Evolutionary conservation across 1,140 invertebrate species (phyloP).

Genomic region (Drosophila chauvacae): DNA sequence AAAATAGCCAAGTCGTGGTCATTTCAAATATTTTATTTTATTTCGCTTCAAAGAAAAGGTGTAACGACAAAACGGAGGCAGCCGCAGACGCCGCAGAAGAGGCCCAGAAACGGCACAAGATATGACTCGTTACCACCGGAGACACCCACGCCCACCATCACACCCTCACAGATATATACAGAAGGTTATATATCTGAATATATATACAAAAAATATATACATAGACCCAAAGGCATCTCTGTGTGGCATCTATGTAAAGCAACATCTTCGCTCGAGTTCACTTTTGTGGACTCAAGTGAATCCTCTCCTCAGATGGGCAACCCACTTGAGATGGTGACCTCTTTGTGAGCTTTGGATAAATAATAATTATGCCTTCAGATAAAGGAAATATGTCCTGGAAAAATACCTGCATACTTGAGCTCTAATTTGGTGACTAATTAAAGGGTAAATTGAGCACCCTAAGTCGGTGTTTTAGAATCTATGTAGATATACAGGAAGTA

Average conservation of each 20-base stretch:
- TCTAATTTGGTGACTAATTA: neutral
- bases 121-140: slow-evolving; percentile 35
- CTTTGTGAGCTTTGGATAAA: neutral
- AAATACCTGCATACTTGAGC: fast-evolving
- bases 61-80: slow-evolving; percentile 63
- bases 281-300: slow-evolving; percentile 5
- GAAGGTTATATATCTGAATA: neutral
- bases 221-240: neutral
- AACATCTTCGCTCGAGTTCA: slow-evolving; percentile 5
- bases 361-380: neutral
- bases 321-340: neutral
- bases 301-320: neutral
- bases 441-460: neutral
- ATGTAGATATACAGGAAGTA: too few species aligned
- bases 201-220: neutral
- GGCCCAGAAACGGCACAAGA: slow-evolving; percentile 3
- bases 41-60: slow-evolving; percentile 71
- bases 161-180: neutral
- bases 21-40: slow-evolving; percentile 81
- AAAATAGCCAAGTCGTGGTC: slow-evolving; percentile 81
- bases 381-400: too few species aligned
- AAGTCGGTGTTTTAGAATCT: neutral
- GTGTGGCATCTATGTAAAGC: slow-evolving; percentile 1
- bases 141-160: neutral
- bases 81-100: slow-evolving; percentile 47